These are phyloP conservation scores for Erethizon dorsatum DNA, from an alignment of 2,797 vertebrate species.

Conservation along the genomic window DNA sequence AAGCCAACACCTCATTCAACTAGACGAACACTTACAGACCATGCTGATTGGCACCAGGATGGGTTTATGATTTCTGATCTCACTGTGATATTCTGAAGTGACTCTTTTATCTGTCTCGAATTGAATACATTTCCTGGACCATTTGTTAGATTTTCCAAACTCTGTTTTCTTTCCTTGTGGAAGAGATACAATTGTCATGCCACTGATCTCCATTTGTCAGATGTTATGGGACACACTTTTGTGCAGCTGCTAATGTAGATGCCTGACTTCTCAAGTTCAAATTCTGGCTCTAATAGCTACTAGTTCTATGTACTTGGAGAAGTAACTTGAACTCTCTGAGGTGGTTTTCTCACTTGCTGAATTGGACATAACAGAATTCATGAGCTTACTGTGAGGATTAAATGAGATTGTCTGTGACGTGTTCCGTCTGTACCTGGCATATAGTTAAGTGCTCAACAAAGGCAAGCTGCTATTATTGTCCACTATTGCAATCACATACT, in stretches of 20 bases:
- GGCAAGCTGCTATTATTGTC: background rate
- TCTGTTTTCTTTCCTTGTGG: background rate
- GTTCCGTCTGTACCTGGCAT: background rate
- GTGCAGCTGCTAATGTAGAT: background rate
- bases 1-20: background rate
- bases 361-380: background rate
- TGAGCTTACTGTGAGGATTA: background rate
- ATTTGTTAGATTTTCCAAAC: background rate
- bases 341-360: background rate
- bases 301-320: background rate
- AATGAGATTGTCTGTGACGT: background rate
- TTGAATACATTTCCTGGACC: background rate
- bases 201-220: background rate
- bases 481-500: background rate
- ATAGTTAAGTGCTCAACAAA: background rate
- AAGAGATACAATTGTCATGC: background rate
- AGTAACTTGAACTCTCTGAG: background rate
- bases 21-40: background rate
- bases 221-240: background rate
- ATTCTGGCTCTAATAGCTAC: background rate
- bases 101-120: background rate
- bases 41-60: background rate
- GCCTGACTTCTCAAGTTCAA: background rate
- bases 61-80: slow-evolving; percentile 17
- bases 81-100: background rate